Percentiles rank a stretch among this genome's conserved stretches.
These are phyloP conservation scores for Suncus etruscus DNA, from an alignment of 2,113 vertebrate genomes.

Conservation along the genomic window DNA sequence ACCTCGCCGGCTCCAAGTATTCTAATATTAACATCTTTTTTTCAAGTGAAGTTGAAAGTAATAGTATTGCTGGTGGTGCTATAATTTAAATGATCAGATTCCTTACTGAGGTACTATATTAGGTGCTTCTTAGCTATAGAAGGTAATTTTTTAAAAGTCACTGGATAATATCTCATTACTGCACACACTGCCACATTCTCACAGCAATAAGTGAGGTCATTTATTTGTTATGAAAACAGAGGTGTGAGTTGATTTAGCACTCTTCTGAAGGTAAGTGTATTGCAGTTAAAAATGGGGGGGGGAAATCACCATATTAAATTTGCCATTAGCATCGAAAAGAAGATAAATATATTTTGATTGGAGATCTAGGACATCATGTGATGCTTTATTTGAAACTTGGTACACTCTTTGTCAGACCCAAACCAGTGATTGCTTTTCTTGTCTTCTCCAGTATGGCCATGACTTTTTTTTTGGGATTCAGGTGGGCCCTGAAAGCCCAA, in stretches of 20 bases:
- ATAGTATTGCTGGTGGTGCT: conserved; percentile 22
- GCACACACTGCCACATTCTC: conserved; percentile 43
- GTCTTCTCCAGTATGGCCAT: conserved; percentile 2
- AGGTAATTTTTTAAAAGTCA: conserved; percentile 42
- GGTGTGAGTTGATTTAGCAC: conserved; percentile 14
- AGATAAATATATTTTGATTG: conserved; percentile 33
- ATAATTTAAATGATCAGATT: conserved; percentile 59
- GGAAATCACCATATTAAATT: neutral
- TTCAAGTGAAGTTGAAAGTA: conserved; percentile 57
- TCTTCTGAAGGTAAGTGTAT: conserved; percentile 44
- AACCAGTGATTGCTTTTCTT: conserved; percentile 48
- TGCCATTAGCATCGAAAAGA: conserved; percentile 34
- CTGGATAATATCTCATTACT: conserved; percentile 64
- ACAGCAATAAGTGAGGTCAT: conserved; percentile 64
- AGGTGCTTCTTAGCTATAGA: conserved; percentile 39
- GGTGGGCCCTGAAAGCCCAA: conserved; percentile 37
- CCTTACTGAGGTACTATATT: conserved; percentile 42
- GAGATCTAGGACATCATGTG: conserved; percentile 4
- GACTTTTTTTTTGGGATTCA: conserved; percentile 55
- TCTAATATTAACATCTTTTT: too few species aligned
- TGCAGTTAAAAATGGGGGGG: conserved; percentile 36
- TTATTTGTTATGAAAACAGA: conserved; percentile 68
- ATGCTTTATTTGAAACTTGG: conserved; percentile 47
- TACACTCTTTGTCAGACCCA: conserved; percentile 33
- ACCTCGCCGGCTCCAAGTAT: too few species aligned